phyloP scores from a whole-genome alignment of 2,888 invertebrate genomes.

The Tenthredo livida region DNA sequence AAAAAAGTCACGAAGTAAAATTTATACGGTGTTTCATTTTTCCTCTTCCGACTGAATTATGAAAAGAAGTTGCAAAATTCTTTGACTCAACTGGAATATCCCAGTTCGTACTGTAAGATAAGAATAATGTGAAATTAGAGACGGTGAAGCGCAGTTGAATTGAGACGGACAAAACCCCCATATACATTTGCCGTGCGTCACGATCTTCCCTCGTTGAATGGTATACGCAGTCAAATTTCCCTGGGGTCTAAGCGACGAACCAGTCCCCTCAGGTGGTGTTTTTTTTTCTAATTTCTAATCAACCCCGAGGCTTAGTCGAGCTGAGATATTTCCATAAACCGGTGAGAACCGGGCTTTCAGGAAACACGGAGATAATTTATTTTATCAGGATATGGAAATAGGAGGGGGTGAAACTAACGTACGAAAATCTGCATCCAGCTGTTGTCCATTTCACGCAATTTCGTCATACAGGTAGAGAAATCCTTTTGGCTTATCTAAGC shows the following conservation, averaged over 20 bases:
- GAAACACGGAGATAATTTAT: not conserved
- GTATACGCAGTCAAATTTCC: slow-evolving; percentile 30
- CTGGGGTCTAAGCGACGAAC: not conserved
- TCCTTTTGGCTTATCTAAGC: not conserved
- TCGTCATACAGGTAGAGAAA: not conserved
- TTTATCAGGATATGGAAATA: not conserved
- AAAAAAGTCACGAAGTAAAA: too few relatives aligned
- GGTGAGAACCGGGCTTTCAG: not conserved
- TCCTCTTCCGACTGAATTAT: too few relatives aligned
- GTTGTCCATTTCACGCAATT: slow-evolving; percentile 3
- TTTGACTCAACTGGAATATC: not conserved
- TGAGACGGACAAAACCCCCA: not conserved
- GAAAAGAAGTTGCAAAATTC: too few relatives aligned
- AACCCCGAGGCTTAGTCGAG: not conserved
- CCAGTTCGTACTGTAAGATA: not conserved
- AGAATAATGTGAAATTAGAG: not conserved
- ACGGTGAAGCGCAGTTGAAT: not conserved
- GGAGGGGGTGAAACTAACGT: not conserved
- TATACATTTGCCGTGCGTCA: not conserved
- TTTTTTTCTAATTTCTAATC: slow-evolving; percentile 38
- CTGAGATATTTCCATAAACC: not conserved
- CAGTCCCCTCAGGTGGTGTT: not conserved
- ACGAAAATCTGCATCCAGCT: not conserved
- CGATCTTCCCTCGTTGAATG: slow-evolving; percentile 8
- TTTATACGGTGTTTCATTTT: too few relatives aligned